Percentiles rank a stretch among this genome's conserved stretches.
These are phyloP conservation scores for Oreochromis niloticus DNA, from an alignment of 2,113 vertebrate species.

Conservation along the genomic window DNA sequence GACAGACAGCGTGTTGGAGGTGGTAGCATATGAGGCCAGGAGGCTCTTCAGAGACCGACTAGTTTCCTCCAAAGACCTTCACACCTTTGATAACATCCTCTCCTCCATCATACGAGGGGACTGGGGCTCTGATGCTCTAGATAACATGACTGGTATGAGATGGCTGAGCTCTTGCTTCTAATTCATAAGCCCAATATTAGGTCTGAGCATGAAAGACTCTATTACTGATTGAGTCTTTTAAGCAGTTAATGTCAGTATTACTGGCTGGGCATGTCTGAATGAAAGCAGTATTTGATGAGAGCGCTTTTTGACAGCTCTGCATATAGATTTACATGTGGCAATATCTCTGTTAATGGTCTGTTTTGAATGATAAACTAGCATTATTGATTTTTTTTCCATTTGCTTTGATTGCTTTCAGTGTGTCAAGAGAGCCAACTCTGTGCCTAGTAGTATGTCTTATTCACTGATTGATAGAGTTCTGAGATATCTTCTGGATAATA, in stretches of 20 bases:
- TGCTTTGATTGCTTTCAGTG: not conserved
- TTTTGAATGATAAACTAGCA: not conserved
- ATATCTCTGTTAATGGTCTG: not conserved
- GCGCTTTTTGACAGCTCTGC: not conserved
- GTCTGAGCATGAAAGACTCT: not conserved
- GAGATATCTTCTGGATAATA: not conserved
- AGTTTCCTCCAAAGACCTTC: constrained; percentile 81
- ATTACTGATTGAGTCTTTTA: not conserved
- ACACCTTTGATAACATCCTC: constrained; percentile 87
- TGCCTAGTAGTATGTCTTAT: not conserved
- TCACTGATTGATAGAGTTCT: not conserved
- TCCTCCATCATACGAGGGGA: constrained; percentile 84
- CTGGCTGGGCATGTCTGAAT: not conserved
- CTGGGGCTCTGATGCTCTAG: constrained; percentile 85
- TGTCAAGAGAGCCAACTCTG: not conserved
- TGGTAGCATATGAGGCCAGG: constrained; percentile 85
- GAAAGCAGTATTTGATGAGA: not conserved
- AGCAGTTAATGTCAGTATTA: not conserved
- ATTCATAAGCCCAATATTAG: not conserved
- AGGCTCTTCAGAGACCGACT: constrained; percentile 92
- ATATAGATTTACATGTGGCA: not conserved
- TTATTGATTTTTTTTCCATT: not conserved
- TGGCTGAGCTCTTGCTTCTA: not conserved
- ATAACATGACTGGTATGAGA: constrained; percentile 84
- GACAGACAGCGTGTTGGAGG: constrained; percentile 85